A percentile compares a stretch with the other conserved stretches of the same genome.
These are phyloP conservation scores for Eudiplozoon nipponicum DNA, from an alignment of 2,888 invertebrate species.

Conservation along the genomic window DNA sequence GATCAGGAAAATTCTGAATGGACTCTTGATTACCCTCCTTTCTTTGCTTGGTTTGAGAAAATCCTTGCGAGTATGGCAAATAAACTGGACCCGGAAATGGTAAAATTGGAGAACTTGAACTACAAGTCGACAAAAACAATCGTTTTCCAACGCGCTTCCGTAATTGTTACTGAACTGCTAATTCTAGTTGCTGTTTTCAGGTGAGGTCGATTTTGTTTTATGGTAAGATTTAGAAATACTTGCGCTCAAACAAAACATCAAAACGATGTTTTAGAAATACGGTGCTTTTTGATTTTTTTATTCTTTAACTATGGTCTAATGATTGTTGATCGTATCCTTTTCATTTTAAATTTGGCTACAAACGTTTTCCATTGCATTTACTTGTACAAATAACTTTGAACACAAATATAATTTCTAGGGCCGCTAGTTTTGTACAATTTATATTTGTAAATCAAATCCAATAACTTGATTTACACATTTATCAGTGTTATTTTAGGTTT, in stretches of 20 bases:
- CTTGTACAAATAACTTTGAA: no score
- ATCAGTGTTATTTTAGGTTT: no score
- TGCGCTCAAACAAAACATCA: neutral
- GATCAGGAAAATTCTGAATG: no score
- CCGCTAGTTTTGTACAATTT: no score
- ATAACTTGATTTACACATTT: no score
- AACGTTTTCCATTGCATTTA: neutral
- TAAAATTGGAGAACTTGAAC: constrained; percentile 43
- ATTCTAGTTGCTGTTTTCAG: constrained; percentile 23
- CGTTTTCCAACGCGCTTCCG: constrained; percentile 57
- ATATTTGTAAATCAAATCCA: no score
- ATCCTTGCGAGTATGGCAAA: constrained; percentile 41
- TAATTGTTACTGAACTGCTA: constrained; percentile 49
- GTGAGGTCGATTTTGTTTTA: neutral
- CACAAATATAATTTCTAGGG: no score
- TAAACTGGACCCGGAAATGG: constrained; percentile 50
- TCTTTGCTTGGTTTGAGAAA: constrained; percentile 83
- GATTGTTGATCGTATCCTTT: constrained; percentile 43
- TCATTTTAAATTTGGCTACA: neutral
- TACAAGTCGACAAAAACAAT: constrained; percentile 46
- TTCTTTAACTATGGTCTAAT: constrained; percentile 54
- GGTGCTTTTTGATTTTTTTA: constrained; percentile 31
- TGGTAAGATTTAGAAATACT: neutral
- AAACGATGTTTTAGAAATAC: neutral
- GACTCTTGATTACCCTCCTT: constrained; percentile 89